Conservation (phyloP, 2,888 invertebrate species). For the Caenorhabditis plicata region DNA sequence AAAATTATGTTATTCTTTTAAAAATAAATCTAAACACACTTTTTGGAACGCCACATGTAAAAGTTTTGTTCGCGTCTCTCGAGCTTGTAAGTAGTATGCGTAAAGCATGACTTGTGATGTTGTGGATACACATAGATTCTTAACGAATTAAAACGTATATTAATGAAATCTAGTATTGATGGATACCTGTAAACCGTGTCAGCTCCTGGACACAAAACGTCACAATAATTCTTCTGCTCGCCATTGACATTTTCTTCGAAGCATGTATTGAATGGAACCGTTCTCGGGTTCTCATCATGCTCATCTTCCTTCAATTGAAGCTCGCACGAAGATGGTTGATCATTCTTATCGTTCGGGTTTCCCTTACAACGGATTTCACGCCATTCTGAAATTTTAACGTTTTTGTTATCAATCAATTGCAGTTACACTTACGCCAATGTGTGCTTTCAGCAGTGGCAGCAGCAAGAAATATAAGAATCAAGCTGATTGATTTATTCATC, state of each 20-base stretch:
- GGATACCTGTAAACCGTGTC: slow-evolving; percentile 58
- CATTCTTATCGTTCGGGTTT: slow-evolving; percentile 36
- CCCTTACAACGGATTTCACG: slow-evolving; percentile 53
- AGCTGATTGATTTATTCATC: too few species aligned
- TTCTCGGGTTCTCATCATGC: slow-evolving; percentile 45
- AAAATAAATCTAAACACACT: slow-evolving; percentile 15
- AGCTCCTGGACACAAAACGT: slow-evolving; percentile 55
- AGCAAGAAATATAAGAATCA: slow-evolving; percentile 3
- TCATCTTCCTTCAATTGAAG: slow-evolving; percentile 53
- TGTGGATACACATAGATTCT: slow-evolving; percentile 35
- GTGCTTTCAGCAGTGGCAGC: slow-evolving; percentile 30
- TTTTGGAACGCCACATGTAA: slow-evolving; percentile 55
- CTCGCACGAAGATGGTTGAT: slow-evolving; percentile 49
- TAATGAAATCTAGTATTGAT: neutral
- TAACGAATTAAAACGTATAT: slow-evolving; percentile 1
- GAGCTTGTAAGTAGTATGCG: slow-evolving; percentile 54
- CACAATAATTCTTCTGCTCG: slow-evolving; percentile 56
- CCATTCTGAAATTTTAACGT: slow-evolving; percentile 63
- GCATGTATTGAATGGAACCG: slow-evolving; percentile 49
- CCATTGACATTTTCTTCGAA: slow-evolving; percentile 60
- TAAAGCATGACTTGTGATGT: slow-evolving; percentile 48
- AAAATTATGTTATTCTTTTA: neutral
- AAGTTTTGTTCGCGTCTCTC: slow-evolving; percentile 53
- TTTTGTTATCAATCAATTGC: neutral
- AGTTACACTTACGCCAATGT: slow-evolving; percentile 55